Evolutionary conservation across 2,888 invertebrate species (phyloP), one percentile per base, ranked within the genome.

Genomic region (Drosophila emarginata): DNA sequence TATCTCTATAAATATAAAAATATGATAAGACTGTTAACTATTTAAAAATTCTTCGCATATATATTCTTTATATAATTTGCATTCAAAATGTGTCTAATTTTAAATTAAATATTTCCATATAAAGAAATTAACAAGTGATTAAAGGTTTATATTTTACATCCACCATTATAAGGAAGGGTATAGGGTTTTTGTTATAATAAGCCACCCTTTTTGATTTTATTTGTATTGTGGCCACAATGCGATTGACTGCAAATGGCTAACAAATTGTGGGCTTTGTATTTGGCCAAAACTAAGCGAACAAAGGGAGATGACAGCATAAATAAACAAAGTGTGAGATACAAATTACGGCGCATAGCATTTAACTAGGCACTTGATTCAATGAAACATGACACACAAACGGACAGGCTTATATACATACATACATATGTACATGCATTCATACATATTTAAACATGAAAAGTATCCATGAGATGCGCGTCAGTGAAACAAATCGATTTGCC

Each of bases 281-380:
- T 18, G 53, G 6, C 14, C 32, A 37, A 14, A 50, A 15, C 26
- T 23, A 14, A 52, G 53, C 14, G 45, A 81, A 87, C 81, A 87
- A 87, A 61, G 56, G 69, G 77, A 70, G 86, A 87, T 85, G 81
- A 82, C 88, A 74, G 81, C 80, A 71, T 85, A 87, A 76, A 77
- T 85, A 81, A 81, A 87, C 82, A 87, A 81, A 79, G 67, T 76
- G 69, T 59, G 65, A 72, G 86, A 74, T 81, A 81, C 82, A 81
- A 81, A 87, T 87, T 87, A 67, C 86, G 82, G 69, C 79, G 72
- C 59, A 64, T 64, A 75, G 67, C 71, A 74, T 87, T 81, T 81
- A 81, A 79, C 85, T 72, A 79, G 85, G 72, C 82, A 85, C 82
- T 85, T 76, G 64, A 65, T 74, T 88, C 88, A 87, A 82, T 87